Evolutionary conservation across 2,888 invertebrate species (phyloP).

Genomic region (Drosophila nr. fundita): DNA sequence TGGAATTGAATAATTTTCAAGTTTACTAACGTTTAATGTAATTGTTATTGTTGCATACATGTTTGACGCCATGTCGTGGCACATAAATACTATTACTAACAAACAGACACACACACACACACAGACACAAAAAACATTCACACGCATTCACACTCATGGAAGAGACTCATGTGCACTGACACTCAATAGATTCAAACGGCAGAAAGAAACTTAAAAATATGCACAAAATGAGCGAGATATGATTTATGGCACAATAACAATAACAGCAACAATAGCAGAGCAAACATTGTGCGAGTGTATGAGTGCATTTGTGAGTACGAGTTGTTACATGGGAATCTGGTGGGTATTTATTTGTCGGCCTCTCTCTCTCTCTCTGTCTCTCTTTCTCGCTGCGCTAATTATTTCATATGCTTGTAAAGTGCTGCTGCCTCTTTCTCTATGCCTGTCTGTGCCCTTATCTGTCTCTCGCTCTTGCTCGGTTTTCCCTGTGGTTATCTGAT

Average conservation of each 20-base stretch:
- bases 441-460: conserved; percentile 15
- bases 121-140: neutral
- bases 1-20: conserved; percentile 50
- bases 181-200: conserved; percentile 56
- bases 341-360: conserved; percentile 32
- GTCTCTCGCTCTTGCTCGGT: neutral
- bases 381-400: conserved; percentile 74
- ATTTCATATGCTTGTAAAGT: conserved; percentile 70
- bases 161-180: conserved; percentile 58
- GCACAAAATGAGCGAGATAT: conserved; percentile 75
- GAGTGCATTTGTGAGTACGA: conserved; percentile 26
- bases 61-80: conserved; percentile 76
- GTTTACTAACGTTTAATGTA: conserved; percentile 62
- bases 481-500: conserved; percentile 8
- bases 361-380: conserved; percentile 29
- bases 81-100: conserved; percentile 70
- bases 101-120: conserved; percentile 24
- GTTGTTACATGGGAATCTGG: conserved; percentile 19
- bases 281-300: conserved; percentile 6
- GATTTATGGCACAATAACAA: conserved; percentile 73
- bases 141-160: conserved; percentile 22
- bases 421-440: conserved; percentile 35
- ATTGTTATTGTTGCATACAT: conserved; percentile 73
- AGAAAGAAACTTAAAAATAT: conserved; percentile 69
- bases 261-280: conserved; percentile 15